phyloP scores from a whole-genome alignment of 2,888 invertebrate genomes.

The Leucophora obtusa region DNA sequence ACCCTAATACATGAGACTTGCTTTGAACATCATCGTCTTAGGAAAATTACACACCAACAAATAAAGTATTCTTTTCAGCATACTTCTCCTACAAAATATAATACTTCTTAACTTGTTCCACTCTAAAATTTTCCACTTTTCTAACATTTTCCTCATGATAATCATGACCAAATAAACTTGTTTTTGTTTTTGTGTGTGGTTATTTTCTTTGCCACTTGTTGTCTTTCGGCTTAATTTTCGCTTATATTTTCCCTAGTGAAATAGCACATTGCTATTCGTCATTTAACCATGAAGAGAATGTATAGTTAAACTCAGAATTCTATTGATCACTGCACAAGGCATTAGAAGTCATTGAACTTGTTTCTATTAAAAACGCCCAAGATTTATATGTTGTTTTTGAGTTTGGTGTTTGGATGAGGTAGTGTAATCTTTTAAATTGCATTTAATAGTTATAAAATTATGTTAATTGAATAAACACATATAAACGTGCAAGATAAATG shows the following conservation, averaged over 20 bases:
- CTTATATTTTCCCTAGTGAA: conserved; percentile 20
- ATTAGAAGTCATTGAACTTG: conserved; percentile 47
- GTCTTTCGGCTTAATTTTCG: conserved; percentile 25
- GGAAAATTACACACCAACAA: too few relatives aligned
- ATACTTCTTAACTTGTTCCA: conserved; percentile 13
- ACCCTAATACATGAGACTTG: too few relatives aligned
- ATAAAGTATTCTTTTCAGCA: background rate
- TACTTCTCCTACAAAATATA: background rate
- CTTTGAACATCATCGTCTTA: too few relatives aligned
- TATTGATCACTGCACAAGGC: background rate
- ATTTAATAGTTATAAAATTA: conserved; percentile 46
- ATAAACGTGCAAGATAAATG: conserved; percentile 13
- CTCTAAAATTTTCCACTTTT: conserved; percentile 52
- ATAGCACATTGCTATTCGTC: conserved; percentile 48
- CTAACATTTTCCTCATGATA: conserved; percentile 18
- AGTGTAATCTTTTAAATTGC: conserved; percentile 34
- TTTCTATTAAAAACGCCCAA: conserved; percentile 7
- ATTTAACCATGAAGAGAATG: conserved; percentile 49
- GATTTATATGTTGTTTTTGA: too few relatives aligned
- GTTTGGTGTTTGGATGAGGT: conserved; percentile 7
- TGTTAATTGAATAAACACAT: conserved; percentile 45
- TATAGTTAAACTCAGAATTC: conserved; percentile 20
- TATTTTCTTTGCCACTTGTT: conserved; percentile 37
- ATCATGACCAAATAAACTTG: conserved; percentile 54
- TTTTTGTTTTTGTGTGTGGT: conserved; percentile 1